phyloP scores from a whole-genome alignment of 2,888 invertebrate species.

The Rapana venosa region DNA sequence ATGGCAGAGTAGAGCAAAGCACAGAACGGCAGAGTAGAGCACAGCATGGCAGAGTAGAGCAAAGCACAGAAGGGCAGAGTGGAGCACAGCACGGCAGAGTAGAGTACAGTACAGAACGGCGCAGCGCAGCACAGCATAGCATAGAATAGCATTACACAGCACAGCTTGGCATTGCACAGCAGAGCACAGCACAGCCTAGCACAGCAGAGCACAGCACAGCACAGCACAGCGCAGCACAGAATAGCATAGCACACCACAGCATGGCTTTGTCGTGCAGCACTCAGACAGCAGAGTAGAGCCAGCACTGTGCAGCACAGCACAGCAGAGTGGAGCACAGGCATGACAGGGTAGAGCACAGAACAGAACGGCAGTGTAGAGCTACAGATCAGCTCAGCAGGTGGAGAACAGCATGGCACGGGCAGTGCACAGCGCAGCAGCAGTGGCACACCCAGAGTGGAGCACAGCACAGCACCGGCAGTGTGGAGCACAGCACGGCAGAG shows the following conservation, averaged over 20 bases:
- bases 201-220: background rate
- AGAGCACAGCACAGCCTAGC: background rate
- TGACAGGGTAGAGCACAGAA: background rate
- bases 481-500: too few species aligned
- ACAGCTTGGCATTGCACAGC: background rate
- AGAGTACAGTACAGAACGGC: background rate
- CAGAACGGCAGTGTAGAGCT: background rate
- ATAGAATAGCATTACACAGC: background rate
- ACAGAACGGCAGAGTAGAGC: background rate
- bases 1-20: background rate
- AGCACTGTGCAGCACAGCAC: background rate
- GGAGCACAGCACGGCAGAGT: background rate
- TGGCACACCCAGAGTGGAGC: too few species aligned
- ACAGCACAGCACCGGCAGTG: too few species aligned
- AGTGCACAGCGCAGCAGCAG: too few species aligned
- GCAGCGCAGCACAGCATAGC: background rate
- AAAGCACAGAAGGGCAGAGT: background rate
- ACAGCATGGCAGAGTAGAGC: background rate
- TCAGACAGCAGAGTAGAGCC: background rate
- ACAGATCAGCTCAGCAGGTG: too few species aligned
- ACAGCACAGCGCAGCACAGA: background rate
- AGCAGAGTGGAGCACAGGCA: background rate
- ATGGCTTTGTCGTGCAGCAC: background rate
- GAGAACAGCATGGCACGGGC: too few species aligned
- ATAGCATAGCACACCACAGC: background rate